Evolutionary conservation across 1,140 invertebrate species (phyloP), one percentile per base, ranked within the genome.

Genomic region (Papilio helenus): DNA sequence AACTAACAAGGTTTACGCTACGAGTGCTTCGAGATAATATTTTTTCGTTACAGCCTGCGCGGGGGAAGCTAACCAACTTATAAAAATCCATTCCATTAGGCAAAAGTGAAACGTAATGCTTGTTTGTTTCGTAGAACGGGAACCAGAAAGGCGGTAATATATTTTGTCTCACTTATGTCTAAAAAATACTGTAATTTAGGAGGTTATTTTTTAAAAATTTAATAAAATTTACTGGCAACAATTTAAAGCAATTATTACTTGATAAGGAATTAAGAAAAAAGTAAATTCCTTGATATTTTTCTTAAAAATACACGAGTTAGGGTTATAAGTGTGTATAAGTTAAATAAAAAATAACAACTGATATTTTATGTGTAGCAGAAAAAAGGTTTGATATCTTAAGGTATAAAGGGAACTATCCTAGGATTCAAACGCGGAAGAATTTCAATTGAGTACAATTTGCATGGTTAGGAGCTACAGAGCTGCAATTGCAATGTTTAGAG

Each of bases 401-500:
- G 3, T 61, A 61, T 26, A 61, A 61, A 29, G 55, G 23, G 58
- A 61, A 29, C 10, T 61, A 26, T 61, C 23, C 3, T 18, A 68
- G 10, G 61, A 29, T 68, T 29, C 61, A 68, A 58, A 68, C 23
- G 12, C 16, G 23, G 12, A 68, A 68, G 26, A 34, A 29, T 68
- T 68, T 68, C 23, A 68, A 68, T 68, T 68, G 23, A 29, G 14
- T 68, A 29, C 26, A 29, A 68, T 68, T 29, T 68, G 23, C 61
- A 68, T 68, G 26, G 10, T 26, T 29, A 68, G 61, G 61, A 12
- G 23, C 23, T 68, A 26, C 61, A 68, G 26, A 68, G 14, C 26
- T 68, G 39, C 76, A 77, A 39, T 61, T 77, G 51, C 55, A 77
- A 77, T 77, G 76, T 77, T 77, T 77, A 77, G 55, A 23, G 76